A percentile compares a stretch with the other conserved stretches of the same genome.
These are phyloP conservation scores for Syndactyla subalaris DNA, from an alignment of 2,797 vertebrate genomes.

Conservation along the genomic window DNA sequence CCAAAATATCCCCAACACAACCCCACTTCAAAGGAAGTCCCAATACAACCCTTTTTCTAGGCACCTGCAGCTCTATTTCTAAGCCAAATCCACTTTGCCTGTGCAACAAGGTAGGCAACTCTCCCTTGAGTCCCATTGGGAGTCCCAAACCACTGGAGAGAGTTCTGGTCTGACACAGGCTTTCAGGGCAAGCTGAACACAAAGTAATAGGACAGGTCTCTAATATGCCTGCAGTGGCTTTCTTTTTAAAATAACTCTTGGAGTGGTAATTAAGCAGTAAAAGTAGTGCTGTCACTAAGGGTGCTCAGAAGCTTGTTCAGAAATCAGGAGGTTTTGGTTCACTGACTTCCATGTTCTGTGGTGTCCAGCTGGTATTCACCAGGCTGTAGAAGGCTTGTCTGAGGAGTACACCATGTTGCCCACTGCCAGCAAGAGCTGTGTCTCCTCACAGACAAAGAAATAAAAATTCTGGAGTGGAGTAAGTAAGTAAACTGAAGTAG, in stretches of 20 bases:
- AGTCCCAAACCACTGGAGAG: neutral
- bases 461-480: neutral
- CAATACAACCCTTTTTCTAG: neutral
- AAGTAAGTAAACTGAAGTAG: neutral
- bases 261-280: neutral
- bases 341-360: neutral
- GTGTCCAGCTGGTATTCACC: accelerated
- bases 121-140: neutral
- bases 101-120: accelerated
- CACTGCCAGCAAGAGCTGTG: neutral
- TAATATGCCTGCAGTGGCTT: neutral
- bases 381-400: accelerated
- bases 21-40: neutral
- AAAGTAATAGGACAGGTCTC: neutral
- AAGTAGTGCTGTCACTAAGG: neutral
- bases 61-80: neutral
- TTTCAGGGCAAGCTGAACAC: neutral
- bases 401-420: accelerated
- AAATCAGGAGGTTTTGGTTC: neutral
- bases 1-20: neutral
- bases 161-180: neutral
- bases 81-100: neutral
- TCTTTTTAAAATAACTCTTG: neutral
- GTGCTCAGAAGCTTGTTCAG: neutral
- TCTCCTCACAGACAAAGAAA: neutral